These are phyloP conservation scores for Ennomos erosarius DNA, from an alignment of 2,888 invertebrate species.

Conservation along the genomic window DNA sequence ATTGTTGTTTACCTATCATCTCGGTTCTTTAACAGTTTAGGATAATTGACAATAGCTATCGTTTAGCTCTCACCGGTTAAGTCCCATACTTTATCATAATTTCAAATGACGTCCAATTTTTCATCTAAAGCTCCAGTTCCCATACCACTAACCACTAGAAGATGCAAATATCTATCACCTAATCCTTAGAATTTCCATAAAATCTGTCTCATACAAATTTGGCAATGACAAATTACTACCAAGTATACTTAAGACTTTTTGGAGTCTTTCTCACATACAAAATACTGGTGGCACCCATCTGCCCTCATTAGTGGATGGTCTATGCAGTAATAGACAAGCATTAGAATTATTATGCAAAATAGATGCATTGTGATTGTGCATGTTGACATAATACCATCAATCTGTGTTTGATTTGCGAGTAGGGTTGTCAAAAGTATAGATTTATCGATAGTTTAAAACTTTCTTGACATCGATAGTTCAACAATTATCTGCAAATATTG, in stretches of 20 bases:
- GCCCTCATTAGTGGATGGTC: conserved; percentile 68
- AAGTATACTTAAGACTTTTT: conserved; percentile 34
- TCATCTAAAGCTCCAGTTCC: conserved; percentile 39
- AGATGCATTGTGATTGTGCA: conserved; percentile 71
- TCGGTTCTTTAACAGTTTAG: no score
- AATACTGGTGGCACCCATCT: conserved; percentile 53
- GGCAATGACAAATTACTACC: conserved; percentile 76
- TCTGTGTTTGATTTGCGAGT: conserved; percentile 74
- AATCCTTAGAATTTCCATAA: conserved; percentile 63
- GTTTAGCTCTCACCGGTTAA: background rate
- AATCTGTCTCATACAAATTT: conserved; percentile 53
- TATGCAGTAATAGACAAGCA: conserved; percentile 78
- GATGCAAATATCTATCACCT: conserved; percentile 57
- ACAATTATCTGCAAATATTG: no score
- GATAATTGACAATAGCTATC: no score
- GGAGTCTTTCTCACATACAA: conserved; percentile 68
- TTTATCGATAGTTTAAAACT: conserved; percentile 36
- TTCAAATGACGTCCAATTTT: conserved; percentile 36
- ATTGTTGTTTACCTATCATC: background rate
- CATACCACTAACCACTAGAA: conserved; percentile 40
- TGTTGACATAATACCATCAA: conserved; percentile 85
- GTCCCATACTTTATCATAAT: conserved; percentile 16
- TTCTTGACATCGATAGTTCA: conserved; percentile 5
- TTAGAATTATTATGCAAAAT: conserved; percentile 80
- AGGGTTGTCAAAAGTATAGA: conserved; percentile 48